phyloP scores from a whole-genome alignment of 92 coral and sea anemone genomes.

The Virgularia gustaviana region DNA sequence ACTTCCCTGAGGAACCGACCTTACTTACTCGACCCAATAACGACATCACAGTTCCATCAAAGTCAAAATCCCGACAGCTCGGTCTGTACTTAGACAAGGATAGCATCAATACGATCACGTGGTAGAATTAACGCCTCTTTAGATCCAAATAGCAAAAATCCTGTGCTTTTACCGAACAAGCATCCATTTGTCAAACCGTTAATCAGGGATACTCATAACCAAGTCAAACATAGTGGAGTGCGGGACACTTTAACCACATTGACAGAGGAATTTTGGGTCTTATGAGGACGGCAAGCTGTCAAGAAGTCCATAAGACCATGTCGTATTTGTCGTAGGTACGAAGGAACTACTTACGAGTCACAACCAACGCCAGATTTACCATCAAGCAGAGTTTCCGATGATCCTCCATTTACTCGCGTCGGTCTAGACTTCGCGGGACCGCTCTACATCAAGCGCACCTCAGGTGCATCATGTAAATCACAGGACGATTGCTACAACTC shows the following conservation, averaged over 20 bases:
- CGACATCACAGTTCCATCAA: constrained; percentile 16
- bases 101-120: constrained; percentile 33
- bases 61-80: constrained; percentile 29
- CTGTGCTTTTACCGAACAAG: constrained; percentile 32
- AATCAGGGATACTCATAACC: constrained; percentile 34
- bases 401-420: neutral
- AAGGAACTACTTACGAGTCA: neutral
- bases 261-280: constrained; percentile 52
- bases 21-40: constrained; percentile 24
- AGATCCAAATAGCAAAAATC: neutral
- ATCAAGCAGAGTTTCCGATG: constrained; percentile 1
- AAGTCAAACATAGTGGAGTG: constrained; percentile 46
- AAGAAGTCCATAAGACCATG: constrained; percentile 10
- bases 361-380: constrained; percentile 13
- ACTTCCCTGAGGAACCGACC: constrained; percentile 30
- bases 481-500: neutral
- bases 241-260: constrained; percentile 42
- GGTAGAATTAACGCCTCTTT: constrained; percentile 36
- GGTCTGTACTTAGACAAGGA: constrained; percentile 26
- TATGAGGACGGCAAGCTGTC: constrained; percentile 43
- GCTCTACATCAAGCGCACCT: neutral
- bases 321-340: neutral
- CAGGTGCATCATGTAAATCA: no score
- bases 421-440: constrained; percentile 4
- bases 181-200: constrained; percentile 32